Percentiles rank a stretch among this genome's conserved stretches.
Conservation (phyloP, 2,888 invertebrate species). For the Agrochola litura region DNA sequence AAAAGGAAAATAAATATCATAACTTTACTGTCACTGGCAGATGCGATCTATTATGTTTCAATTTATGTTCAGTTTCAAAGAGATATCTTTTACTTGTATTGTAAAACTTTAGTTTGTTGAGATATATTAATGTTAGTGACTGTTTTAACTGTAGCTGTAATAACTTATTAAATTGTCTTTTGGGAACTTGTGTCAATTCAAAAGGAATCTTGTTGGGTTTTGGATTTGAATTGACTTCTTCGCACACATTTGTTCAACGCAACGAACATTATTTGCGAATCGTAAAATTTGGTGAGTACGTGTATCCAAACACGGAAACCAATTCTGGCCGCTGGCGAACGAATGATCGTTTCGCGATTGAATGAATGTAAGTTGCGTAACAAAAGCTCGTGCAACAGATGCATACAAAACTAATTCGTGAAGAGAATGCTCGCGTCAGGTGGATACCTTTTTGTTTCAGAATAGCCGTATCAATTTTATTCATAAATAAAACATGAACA, state of each 20-base stretch:
- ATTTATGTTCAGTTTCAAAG: neutral
- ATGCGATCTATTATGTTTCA: neutral
- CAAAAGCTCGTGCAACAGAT: neutral
- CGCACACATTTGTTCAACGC: too few relatives aligned
- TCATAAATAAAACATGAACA: too few relatives aligned
- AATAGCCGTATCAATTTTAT: too few relatives aligned
- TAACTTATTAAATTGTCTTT: neutral
- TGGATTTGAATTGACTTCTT: too few relatives aligned
- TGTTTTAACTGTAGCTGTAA: neutral
- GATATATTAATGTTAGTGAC: neutral
- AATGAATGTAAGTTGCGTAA: neutral
- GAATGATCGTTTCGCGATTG: too few relatives aligned
- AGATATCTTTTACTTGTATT: neutral
- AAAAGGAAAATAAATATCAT: neutral
- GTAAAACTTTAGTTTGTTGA: neutral
- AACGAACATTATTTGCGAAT: too few relatives aligned
- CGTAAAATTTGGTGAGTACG: too few relatives aligned
- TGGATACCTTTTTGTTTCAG: too few relatives aligned
- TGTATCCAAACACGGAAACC: too few relatives aligned
- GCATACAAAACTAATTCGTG: neutral
- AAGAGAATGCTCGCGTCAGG: neutral
- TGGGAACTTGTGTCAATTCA: too few relatives aligned
- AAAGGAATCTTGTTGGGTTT: neutral
- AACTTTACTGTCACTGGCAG: constrained; percentile 11
- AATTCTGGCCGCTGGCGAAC: too few relatives aligned